A percentile compares a stretch with the other conserved stretches of the same genome.
Conservation (phyloP, 1,140 invertebrate species). For the Penaeus indicus region DNA sequence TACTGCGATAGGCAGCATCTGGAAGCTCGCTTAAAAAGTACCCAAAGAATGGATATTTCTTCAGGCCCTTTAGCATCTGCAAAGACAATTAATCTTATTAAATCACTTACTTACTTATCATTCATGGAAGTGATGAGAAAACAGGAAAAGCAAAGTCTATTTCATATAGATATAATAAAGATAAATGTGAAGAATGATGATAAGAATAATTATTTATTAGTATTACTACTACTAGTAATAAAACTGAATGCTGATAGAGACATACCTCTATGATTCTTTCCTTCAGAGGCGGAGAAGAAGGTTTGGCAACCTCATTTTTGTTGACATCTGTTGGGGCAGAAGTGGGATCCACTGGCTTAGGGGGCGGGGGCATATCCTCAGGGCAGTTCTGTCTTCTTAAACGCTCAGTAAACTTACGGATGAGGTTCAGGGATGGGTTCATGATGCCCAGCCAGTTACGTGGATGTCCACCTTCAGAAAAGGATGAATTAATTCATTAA, state of each 20-base stretch:
- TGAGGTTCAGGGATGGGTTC: slow-evolving; percentile 60
- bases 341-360: background rate
- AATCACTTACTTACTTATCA: background rate
- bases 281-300: slow-evolving; percentile 19
- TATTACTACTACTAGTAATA: background rate
- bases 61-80: slow-evolving; percentile 35
- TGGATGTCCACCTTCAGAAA: slow-evolving; percentile 57
- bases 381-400: slow-evolving; percentile 51
- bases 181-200: too few relatives aligned
- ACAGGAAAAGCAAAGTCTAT: background rate
- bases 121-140: background rate
- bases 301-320: slow-evolving; percentile 48
- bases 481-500: background rate
- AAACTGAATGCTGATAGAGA: background rate
- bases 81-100: background rate
- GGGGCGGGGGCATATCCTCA: slow-evolving; percentile 26
- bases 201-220: background rate
- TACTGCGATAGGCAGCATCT: slow-evolving; percentile 43
- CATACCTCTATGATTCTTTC: slow-evolving; percentile 33
- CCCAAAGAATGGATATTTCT: slow-evolving; percentile 39
- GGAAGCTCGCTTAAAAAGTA: slow-evolving; percentile 50
- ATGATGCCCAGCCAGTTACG: slow-evolving; percentile 63
- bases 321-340: slow-evolving; percentile 41
- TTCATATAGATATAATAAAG: too few relatives aligned
- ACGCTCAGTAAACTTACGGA: slow-evolving; percentile 58